A percentile compares a stretch with the other conserved stretches of the same genome.
These are phyloP conservation scores for Pseudorhombus dupliciocellatus DNA, from an alignment of 2,113 vertebrate species.

Conservation along the genomic window DNA sequence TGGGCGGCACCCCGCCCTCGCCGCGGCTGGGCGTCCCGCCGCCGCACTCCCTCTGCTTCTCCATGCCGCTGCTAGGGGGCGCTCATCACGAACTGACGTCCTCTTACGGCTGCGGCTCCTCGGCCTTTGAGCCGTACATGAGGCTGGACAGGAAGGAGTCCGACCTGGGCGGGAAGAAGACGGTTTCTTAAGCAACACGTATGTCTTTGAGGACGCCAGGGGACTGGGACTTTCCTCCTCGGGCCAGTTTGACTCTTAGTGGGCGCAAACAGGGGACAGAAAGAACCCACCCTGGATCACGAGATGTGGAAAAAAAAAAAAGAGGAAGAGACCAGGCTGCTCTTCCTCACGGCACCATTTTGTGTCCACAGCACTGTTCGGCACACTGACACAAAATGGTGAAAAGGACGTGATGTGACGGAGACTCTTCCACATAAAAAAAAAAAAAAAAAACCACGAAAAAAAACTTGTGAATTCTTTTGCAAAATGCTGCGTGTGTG, in stretches of 20 bases:
- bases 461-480: constrained; percentile 51
- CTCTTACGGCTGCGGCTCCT: constrained; percentile 84
- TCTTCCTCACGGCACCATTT: constrained; percentile 38
- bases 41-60: constrained; percentile 83
- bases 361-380: constrained; percentile 49
- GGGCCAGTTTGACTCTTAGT: constrained; percentile 21
- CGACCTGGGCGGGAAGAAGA: constrained; percentile 83
- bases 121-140: constrained; percentile 92
- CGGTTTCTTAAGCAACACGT: constrained; percentile 77
- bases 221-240: not conserved
- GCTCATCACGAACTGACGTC: constrained; percentile 84
- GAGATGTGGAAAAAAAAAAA: not conserved
- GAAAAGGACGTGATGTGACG: constrained; percentile 48
- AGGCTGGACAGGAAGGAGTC: constrained; percentile 85
- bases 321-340: constrained; percentile 7
- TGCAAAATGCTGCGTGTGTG: constrained; percentile 47
- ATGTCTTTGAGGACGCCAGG: constrained; percentile 5
- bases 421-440: constrained; percentile 31
- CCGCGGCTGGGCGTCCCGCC: constrained; percentile 79
- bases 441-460: constrained; percentile 28
- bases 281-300: constrained; percentile 1
- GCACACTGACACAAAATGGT: constrained; percentile 48
- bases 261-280: constrained; percentile 5
- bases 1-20: constrained; percentile 73
- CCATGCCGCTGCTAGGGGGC: constrained; percentile 82